These are phyloP conservation scores for Drosophila tsacasi DNA, from an alignment of 1,140 invertebrate species.

Conservation along the genomic window DNA sequence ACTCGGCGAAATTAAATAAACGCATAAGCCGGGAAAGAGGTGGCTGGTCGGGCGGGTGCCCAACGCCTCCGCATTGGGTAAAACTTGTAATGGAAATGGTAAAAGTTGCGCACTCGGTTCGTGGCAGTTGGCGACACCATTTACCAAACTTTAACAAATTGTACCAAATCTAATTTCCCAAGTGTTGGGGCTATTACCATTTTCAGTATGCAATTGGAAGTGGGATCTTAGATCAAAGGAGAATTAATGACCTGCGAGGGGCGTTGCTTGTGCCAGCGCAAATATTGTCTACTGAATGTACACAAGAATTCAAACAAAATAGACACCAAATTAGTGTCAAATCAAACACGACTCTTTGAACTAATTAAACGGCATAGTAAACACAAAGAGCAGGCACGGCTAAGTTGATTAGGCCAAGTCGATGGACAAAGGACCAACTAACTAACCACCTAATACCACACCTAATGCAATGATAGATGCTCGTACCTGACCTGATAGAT, in stretches of 20 bases:
- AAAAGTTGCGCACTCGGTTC: slow-evolving; percentile 62
- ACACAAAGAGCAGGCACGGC: slow-evolving; percentile 16
- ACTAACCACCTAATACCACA: slow-evolving; percentile 63
- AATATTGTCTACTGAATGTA: slow-evolving; percentile 28
- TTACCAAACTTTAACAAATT: slow-evolving; percentile 72
- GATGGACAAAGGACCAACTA: slow-evolving; percentile 48
- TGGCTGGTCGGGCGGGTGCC: neutral
- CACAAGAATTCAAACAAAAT: slow-evolving; percentile 18
- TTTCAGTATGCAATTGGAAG: slow-evolving; percentile 48
- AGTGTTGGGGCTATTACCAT: slow-evolving; percentile 33
- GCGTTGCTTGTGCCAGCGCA: neutral
- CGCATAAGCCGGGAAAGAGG: slow-evolving; percentile 37
- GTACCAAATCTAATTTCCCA: slow-evolving; percentile 54
- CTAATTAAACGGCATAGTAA: slow-evolving; percentile 62
- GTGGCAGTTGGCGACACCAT: slow-evolving; percentile 72
- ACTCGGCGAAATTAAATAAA: slow-evolving; percentile 45
- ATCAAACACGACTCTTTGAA: slow-evolving; percentile 67
- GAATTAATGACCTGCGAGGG: slow-evolving; percentile 33
- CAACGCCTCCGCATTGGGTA: slow-evolving; percentile 11
- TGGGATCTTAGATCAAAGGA: slow-evolving; percentile 40
- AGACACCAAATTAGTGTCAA: slow-evolving; percentile 67
- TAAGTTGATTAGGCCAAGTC: slow-evolving; percentile 67
- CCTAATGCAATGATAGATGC: slow-evolving; percentile 55
- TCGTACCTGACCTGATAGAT: slow-evolving; percentile 43
- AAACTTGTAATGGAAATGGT: slow-evolving; percentile 77